A percentile compares a stretch with the other conserved stretches of the same genome.
phyloP scores from a whole-genome alignment of 2,797 vertebrate species.

The Pipistrellus nathusii region DNA sequence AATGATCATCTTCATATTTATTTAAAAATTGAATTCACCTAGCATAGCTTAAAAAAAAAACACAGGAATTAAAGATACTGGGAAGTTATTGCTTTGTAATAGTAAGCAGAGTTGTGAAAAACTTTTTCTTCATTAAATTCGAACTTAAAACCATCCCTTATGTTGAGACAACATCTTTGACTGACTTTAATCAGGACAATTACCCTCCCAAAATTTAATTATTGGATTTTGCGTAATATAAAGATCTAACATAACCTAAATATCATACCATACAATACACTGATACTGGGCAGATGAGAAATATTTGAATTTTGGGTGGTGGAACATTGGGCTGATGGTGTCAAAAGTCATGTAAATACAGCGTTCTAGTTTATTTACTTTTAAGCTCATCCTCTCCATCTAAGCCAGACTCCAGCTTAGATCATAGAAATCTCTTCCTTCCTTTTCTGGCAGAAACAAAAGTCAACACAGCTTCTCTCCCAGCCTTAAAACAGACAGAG shows the following conservation, averaged over 20 bases:
- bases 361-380: constrained; percentile 54
- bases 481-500: constrained; percentile 40
- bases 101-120: neutral
- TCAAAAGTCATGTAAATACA: constrained; percentile 46
- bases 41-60: neutral
- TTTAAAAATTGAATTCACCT: neutral
- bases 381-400: constrained; percentile 35
- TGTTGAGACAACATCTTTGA: constrained; percentile 15
- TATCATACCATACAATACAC: neutral
- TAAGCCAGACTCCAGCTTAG: constrained; percentile 37
- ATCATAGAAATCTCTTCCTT: constrained; percentile 58
- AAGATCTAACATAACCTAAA: neutral
- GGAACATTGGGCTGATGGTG: neutral
- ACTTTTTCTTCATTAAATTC: neutral
- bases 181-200: neutral
- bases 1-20: constrained; percentile 34
- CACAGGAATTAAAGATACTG: neutral
- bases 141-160: constrained; percentile 31
- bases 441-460: constrained; percentile 67
- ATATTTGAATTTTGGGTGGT: neutral
- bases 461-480: constrained; percentile 39
- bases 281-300: neutral
- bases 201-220: constrained; percentile 44
- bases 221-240: constrained; percentile 13
- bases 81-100: constrained; percentile 49